Base-by-base conservation (phyloP, 35 echinoderm and acorn worm genomes). In the Patiria miniata region DNA sequence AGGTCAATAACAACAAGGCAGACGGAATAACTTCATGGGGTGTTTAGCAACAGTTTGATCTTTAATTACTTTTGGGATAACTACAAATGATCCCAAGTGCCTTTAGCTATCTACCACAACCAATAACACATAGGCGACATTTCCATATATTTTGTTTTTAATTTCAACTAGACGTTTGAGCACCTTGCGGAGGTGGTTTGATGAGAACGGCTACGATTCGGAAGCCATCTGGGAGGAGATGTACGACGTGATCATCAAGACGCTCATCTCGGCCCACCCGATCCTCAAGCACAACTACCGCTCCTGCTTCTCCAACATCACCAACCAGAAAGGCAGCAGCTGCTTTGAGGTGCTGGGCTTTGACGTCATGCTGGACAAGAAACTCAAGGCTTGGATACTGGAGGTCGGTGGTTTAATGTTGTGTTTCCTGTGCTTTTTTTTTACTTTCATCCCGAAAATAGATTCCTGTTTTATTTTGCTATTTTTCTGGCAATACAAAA, bases 271-370 rank as follows among this genome's bases (percentile, higher is more conserved):
- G 10, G 96, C 96, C 33, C 96, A 99, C 60, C 96, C 96, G 10
- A 89, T 99, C 78, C 87, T 99, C 57, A 99, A 94, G 52, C 96
- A 99, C 77, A 99, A 99, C 90, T 99, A 99, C 91, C 77, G 96
- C 22, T 94, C 93, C 21, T 99, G 96, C 51, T 99, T 99, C 76
- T 90, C 92, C 0, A 99, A 99, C 52, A 26, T 32, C 26, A 73
- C 19, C 26, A 93, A 99, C 83, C 68, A 94, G 47, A 99, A 99
- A 65, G 96, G 93, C 61, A 99, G 96, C 77, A 93, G 85, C 22
- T 99, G 96, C 78, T 99, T 99, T 92, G 96, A 99, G 77, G 94
- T 99, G 65, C 87, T 99, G 0, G 96, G 96, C 18, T 99, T 99
- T 90, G 96, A 99, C 79, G 51, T 99, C 39, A 91, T 99, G 96